phyloP scores from a whole-genome alignment of 2,797 vertebrate species.

The Telmatherina bonti region DNA sequence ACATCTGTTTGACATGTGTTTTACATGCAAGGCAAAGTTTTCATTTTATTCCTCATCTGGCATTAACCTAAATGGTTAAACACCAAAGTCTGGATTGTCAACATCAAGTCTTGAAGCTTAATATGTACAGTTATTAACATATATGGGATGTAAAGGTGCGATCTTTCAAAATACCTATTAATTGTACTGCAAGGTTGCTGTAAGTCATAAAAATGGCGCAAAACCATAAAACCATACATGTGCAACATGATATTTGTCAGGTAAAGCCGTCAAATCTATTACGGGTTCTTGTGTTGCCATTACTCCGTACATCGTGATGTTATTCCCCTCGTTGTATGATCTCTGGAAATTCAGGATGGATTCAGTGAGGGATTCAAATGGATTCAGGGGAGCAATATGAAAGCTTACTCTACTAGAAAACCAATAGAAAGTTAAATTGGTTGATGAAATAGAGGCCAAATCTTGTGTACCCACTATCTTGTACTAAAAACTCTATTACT shows the following conservation, averaged over 20 bases:
- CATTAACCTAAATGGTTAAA: slow-evolving; percentile 44
- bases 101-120: slow-evolving; percentile 33
- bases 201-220: slow-evolving; percentile 49
- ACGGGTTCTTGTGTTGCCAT: slow-evolving; percentile 51
- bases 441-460: neutral
- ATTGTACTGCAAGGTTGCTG: slow-evolving; percentile 55
- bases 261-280: slow-evolving; percentile 68
- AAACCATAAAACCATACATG: slow-evolving; percentile 71
- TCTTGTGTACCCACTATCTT: neutral
- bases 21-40: slow-evolving; percentile 34
- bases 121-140: slow-evolving; percentile 46
- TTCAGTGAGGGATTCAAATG: slow-evolving; percentile 85
- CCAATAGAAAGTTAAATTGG: neutral
- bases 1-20: neutral
- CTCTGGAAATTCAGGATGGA: too few relatives aligned
- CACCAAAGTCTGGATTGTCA: slow-evolving; percentile 40
- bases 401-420: slow-evolving; percentile 70
- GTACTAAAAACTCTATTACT: neutral
- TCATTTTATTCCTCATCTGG: slow-evolving; percentile 24
- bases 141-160: slow-evolving; percentile 33
- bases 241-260: slow-evolving; percentile 49
- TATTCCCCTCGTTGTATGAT: slow-evolving; percentile 75
- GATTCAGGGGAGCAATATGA: slow-evolving; percentile 84
- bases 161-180: slow-evolving; percentile 50
- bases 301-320: slow-evolving; percentile 58